phyloP scores from a whole-genome alignment of 2,113 vertebrate species.

The Atlantisia rogersi region DNA sequence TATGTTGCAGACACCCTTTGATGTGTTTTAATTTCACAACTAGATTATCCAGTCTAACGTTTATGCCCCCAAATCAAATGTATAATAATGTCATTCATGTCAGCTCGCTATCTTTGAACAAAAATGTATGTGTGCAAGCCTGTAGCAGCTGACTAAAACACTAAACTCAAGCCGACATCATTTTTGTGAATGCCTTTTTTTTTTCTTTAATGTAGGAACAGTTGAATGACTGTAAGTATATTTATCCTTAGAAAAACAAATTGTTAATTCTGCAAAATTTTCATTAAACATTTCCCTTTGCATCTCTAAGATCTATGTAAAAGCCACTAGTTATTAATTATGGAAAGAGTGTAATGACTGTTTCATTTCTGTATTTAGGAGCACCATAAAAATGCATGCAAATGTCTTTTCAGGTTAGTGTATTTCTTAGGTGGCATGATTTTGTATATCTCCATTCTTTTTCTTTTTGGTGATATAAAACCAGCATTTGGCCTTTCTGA shows the following conservation, averaged over 20 bases:
- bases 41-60: not conserved
- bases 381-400: not conserved
- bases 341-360: not conserved
- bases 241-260: not conserved
- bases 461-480: conserved; percentile 9
- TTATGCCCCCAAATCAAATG: not conserved
- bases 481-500: not conserved
- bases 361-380: not conserved
- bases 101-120: not conserved
- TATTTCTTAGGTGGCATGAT: not conserved
- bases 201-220: not conserved
- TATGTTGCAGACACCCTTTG: not conserved
- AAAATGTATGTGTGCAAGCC: not conserved
- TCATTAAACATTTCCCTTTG: not conserved
- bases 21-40: not conserved
- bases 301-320: not conserved
- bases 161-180: not conserved
- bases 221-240: not conserved
- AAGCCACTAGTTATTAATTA: conserved; percentile 19
- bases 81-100: not conserved
- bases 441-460: not conserved
- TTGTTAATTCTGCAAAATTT: not conserved
- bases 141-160: not conserved
- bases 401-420: not conserved
- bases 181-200: not conserved